phyloP scores from a whole-genome alignment of 2,113 vertebrate species.

The Brachirus orientalis region DNA sequence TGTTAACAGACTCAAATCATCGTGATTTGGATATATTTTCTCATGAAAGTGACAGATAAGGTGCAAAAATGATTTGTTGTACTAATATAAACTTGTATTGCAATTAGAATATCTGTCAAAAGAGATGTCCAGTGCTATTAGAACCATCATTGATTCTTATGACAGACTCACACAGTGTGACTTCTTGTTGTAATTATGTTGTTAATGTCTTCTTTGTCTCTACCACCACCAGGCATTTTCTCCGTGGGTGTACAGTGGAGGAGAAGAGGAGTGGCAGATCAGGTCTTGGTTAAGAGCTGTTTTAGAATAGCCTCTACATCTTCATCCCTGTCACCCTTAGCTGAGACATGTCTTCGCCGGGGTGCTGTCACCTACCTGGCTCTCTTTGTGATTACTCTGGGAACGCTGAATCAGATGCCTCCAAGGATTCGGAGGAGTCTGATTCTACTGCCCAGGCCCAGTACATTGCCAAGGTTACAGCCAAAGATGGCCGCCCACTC shows the following conservation, averaged over 20 bases:
- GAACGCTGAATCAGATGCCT: conserved; percentile 79
- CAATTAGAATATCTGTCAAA: too few species aligned
- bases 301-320: conserved; percentile 20
- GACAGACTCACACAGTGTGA: background rate
- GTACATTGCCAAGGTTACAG: conserved; percentile 93
- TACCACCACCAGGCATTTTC: conserved; percentile 12
- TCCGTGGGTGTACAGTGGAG: conserved; percentile 46
- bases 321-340: conserved; percentile 42
- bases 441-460: conserved; percentile 86
- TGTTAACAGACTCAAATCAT: too few species aligned
- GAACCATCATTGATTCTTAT: too few species aligned
- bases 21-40: too few species aligned
- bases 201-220: background rate
- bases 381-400: conserved; percentile 94
- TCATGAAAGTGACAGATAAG: too few species aligned
- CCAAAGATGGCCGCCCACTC: conserved; percentile 92
- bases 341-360: conserved; percentile 91
- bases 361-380: conserved; percentile 95
- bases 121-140: too few species aligned
- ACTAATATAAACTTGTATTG: too few species aligned
- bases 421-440: conserved; percentile 90
- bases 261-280: conserved; percentile 13
- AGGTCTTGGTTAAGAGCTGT: conserved; percentile 33
- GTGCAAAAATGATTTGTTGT: too few species aligned
- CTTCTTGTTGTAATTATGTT: conserved; percentile 4